Evolutionary conservation across 2,797 vertebrate genomes (phyloP), one percentile per base, ranked within the genome.

Genomic region (Adrianichthys oophorus): DNA sequence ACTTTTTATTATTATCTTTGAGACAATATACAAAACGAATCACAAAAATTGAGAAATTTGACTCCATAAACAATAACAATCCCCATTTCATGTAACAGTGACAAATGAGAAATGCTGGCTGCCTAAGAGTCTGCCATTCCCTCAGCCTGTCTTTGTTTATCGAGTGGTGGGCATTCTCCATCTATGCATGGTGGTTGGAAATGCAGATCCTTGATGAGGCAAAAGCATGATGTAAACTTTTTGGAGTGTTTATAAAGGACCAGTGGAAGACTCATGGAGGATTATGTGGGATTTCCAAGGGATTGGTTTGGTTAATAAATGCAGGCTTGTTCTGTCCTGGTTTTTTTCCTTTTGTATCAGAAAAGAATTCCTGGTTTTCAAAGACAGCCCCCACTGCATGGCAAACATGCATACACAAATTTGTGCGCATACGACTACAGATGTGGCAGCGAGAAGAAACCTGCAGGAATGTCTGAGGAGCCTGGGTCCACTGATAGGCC

Each of bases 191-290:
- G 52, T 70, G 68, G 71, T 72, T 83, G 72, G 68, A 78, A 81
- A 76, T 59, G 64, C 70, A 70, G 72, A 76, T 71, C 68, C 61
- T 79, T 59, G 76, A 82, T 74, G 78, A 85, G 78, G 74, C 72
- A 76, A 65, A 70, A 70, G 62, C 70, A 84, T 84, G 68, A 88
- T 72, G 62, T 83, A 72, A 82, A 84, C 78, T 70, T 75, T 82
- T 75, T 78, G 74, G 78, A 85, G 79, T 87, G 87, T 89, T 88
- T 89, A 82, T 68, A 81, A 79, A 82, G 67, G 56, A 65, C 68
- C 79, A 83, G 76, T 61, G 70, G 51, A 60, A 56, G 61, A 58
- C 47, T 83, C 79, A 59, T 42, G 52, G 53, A 56, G 74, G 72
- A 82, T 87, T 87, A 82, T 15, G 41, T 17, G 23, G 79, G 83